Evolutionary conservation across 2,113 vertebrate species (phyloP).

Genomic region (Nycticryphes semicollaris): DNA sequence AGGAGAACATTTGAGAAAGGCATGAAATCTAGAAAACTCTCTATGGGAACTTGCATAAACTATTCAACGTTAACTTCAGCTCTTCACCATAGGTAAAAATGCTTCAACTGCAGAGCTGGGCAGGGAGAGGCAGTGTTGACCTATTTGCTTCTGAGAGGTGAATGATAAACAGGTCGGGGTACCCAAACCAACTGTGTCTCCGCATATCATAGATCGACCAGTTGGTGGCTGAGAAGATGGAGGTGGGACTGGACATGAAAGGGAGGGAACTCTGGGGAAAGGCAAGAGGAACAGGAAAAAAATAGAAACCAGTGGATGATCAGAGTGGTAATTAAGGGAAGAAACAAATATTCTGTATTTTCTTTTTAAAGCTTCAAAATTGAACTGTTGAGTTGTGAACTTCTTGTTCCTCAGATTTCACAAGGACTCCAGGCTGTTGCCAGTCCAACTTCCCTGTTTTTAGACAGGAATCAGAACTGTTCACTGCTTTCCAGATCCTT

Average conservation of each 20-base stretch:
- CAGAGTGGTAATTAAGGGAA: not conserved
- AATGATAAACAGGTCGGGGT: not conserved
- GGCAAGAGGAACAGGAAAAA: not conserved
- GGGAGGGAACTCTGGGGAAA: not conserved
- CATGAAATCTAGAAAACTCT: not conserved
- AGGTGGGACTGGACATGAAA: not conserved
- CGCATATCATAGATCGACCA: not conserved
- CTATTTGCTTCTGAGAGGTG: constrained; percentile 30
- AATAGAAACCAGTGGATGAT: not conserved
- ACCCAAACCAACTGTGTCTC: not conserved
- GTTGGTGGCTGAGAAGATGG: not conserved
- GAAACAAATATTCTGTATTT: not conserved
- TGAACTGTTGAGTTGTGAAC: not conserved
- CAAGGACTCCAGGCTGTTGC: not conserved
- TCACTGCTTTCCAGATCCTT: not conserved
- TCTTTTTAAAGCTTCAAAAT: not conserved
- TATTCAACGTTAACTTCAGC: constrained; percentile 37
- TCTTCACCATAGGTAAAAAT: constrained; percentile 35
- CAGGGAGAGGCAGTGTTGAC: constrained; percentile 28
- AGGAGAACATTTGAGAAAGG: not conserved
- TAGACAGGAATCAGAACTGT: not conserved
- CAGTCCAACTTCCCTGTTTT: not conserved
- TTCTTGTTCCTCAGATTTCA: not conserved
- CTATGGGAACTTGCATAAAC: constrained; percentile 41
- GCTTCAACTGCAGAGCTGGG: constrained; percentile 1